Evolutionary conservation across 2,797 vertebrate genomes (phyloP).

Genomic region (Chanos chanos): DNA sequence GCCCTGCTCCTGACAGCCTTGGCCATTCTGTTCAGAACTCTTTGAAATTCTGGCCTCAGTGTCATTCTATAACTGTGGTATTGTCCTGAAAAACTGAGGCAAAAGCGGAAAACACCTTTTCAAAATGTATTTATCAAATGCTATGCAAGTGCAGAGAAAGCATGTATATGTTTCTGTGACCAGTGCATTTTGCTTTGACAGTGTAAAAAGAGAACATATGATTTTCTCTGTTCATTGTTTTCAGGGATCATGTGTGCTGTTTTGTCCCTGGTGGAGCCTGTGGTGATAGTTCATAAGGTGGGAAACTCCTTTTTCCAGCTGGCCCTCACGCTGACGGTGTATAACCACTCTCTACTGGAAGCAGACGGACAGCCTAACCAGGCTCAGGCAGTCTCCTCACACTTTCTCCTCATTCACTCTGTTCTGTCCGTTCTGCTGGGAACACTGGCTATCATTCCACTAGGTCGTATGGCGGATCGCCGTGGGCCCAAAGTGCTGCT

Average conservation of each 20-base stretch:
- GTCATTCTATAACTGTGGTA: no score
- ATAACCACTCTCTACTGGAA: conserved; percentile 41
- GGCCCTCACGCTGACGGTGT: conserved; percentile 49
- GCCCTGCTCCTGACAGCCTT: no score
- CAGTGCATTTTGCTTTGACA: no score
- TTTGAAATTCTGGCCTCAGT: no score
- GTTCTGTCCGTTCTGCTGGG: conserved; percentile 38
- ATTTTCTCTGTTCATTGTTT: background rate
- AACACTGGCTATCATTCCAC: conserved; percentile 42
- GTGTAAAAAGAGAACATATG: background rate
- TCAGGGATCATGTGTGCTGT: conserved; percentile 32
- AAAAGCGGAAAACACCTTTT: no score
- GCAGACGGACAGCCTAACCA: conserved; percentile 34
- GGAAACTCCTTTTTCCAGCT: conserved; percentile 51
- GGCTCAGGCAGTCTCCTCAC: conserved; percentile 46
- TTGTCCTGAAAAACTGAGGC: no score
- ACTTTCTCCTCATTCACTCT: conserved; percentile 49
- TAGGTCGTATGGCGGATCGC: conserved; percentile 40
- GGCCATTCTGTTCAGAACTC: no score
- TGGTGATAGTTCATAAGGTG: conserved; percentile 51
- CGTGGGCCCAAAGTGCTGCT: conserved; percentile 46
- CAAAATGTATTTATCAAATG: no score
- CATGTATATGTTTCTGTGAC: no score
- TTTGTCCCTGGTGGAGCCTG: conserved; percentile 48
- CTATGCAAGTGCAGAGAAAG: no score